These are phyloP conservation scores for Deilephila elpenor DNA, from an alignment of 2,888 invertebrate genomes.

Conservation along the genomic window DNA sequence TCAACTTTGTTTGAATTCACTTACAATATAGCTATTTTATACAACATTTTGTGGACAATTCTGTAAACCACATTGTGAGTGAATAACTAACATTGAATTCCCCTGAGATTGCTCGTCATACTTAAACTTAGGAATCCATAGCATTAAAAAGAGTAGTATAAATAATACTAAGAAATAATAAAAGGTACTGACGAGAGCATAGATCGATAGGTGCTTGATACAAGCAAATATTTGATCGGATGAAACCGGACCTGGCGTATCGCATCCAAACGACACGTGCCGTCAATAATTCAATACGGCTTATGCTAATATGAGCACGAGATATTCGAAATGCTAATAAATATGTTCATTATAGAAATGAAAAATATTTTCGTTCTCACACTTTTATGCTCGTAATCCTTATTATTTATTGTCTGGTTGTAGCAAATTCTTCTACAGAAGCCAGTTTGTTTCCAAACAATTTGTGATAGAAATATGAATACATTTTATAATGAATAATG, in stretches of 20 bases:
- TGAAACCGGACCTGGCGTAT: conserved; percentile 15
- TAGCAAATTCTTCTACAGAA: not conserved
- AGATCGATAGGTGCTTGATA: not conserved
- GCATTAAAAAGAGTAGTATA: not conserved
- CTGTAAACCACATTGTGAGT: too few relatives aligned
- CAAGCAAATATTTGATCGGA: not conserved
- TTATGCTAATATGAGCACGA: conserved; percentile 6
- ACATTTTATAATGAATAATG: too few relatives aligned
- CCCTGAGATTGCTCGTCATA: too few relatives aligned
- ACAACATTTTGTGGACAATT: too few relatives aligned
- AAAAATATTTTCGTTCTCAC: conserved; percentile 3
- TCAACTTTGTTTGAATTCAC: too few relatives aligned
- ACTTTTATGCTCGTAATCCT: not conserved
- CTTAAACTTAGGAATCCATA: too few relatives aligned
- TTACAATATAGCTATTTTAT: too few relatives aligned
- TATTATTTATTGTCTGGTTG: not conserved
- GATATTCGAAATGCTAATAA: conserved; percentile 15
- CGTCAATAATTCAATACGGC: conserved; percentile 12
- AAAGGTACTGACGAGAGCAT: not conserved
- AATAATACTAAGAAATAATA: not conserved
- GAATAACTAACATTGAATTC: too few relatives aligned
- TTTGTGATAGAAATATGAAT: not conserved
- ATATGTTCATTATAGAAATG: conserved; percentile 41
- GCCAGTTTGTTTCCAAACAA: not conserved
- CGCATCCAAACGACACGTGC: conserved; percentile 17